These are phyloP conservation scores for Hippoglossus stenolepis DNA, from an alignment of 2,113 vertebrate species.

Conservation along the genomic window DNA sequence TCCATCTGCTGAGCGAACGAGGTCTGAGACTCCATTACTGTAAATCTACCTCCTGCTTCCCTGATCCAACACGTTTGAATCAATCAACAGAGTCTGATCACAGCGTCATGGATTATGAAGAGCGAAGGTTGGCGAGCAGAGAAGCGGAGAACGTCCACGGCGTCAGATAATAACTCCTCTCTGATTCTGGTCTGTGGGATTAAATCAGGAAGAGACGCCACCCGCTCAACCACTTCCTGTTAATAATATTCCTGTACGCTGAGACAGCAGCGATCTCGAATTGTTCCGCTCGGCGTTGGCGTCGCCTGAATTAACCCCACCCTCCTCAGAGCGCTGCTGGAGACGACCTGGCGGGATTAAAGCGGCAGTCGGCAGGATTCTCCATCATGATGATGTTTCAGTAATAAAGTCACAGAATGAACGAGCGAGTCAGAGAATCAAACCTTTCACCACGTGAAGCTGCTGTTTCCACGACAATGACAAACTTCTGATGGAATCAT, in stretches of 20 bases:
- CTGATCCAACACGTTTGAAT: slow-evolving; percentile 56
- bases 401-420: too few relatives aligned
- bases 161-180: slow-evolving; percentile 33
- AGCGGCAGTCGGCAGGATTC: not conserved
- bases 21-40: slow-evolving; percentile 52
- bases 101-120: slow-evolving; percentile 49
- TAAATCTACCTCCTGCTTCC: slow-evolving; percentile 29
- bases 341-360: slow-evolving; percentile 53
- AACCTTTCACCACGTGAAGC: too few relatives aligned
- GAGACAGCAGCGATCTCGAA: slow-evolving; percentile 48
- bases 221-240: not conserved
- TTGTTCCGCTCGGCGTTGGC: slow-evolving; percentile 57
- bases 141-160: not conserved
- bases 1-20: slow-evolving; percentile 30
- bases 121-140: slow-evolving; percentile 17
- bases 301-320: slow-evolving; percentile 58
- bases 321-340: slow-evolving; percentile 21
- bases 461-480: too few relatives aligned
- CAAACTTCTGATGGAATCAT: too few relatives aligned
- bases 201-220: slow-evolving; percentile 25
- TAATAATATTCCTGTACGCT: slow-evolving; percentile 15
- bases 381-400: too few relatives aligned
- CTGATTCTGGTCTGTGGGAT: slow-evolving; percentile 35
- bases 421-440: too few relatives aligned
- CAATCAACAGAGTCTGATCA: slow-evolving; percentile 64